Conservation (phyloP, 2,113 vertebrate genomes). For the Mormoops blainvillei region DNA sequence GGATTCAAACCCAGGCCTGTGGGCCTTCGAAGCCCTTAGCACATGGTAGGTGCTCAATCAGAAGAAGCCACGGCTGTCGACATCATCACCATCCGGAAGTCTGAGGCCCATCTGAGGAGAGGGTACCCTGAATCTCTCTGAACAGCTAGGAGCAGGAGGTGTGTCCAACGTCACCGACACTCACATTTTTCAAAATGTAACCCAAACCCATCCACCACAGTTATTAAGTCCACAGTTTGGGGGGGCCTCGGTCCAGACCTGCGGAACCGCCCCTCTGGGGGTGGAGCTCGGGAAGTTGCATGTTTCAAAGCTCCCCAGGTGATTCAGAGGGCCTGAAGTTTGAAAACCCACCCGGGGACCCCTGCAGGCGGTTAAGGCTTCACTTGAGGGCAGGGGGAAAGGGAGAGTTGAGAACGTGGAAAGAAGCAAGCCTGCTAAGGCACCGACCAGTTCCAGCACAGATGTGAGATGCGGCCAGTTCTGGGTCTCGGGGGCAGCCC, state of each 20-base stretch:
- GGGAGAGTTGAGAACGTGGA: background rate
- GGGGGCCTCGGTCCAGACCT: background rate
- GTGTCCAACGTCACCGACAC: rapidly evolving
- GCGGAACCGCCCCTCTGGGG: background rate
- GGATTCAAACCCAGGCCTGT: background rate
- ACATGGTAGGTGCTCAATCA: background rate
- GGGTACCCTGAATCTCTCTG: background rate
- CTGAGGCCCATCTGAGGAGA: background rate
- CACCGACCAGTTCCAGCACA: rapidly evolving
- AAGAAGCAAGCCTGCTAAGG: background rate
- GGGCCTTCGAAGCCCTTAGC: background rate
- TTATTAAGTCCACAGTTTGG: background rate
- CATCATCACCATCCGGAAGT: background rate
- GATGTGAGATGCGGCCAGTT: rapidly evolving
- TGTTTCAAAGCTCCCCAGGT: background rate
- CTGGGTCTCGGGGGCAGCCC: background rate
- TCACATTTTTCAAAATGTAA: background rate
- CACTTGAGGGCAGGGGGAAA: background rate
- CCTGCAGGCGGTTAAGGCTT: rapidly evolving
- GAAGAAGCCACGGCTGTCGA: background rate
- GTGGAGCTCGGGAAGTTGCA: background rate
- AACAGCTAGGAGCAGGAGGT: too few species aligned
- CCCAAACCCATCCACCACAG: background rate
- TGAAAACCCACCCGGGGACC: background rate
- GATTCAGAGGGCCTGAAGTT: background rate